Percentiles rank a stretch among this genome's conserved stretches.
Evolutionary conservation across 2,113 vertebrate species (phyloP).

Genomic region (Ptilonorhynchus violaceus): DNA sequence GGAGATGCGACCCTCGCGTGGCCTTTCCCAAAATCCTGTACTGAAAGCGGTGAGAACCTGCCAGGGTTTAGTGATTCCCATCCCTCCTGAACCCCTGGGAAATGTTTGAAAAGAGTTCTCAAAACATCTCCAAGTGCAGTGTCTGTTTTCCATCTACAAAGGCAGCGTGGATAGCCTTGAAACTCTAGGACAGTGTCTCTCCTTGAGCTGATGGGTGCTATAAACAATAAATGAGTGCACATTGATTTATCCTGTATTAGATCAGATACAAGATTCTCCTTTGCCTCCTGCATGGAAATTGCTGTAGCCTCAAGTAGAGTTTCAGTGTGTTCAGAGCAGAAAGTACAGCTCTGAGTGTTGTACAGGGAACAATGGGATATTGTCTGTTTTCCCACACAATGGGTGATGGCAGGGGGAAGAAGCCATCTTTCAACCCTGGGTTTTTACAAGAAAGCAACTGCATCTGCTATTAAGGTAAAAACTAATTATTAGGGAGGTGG

Average conservation of each 20-base stretch:
- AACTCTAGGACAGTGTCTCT: slow-evolving; percentile 37
- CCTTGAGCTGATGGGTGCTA: slow-evolving; percentile 48
- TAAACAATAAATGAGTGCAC: slow-evolving; percentile 24
- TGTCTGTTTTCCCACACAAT: slow-evolving; percentile 36
- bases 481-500: not conserved
- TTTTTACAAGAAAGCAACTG: slow-evolving; percentile 27
- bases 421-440: slow-evolving; percentile 34
- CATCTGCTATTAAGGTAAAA: slow-evolving; percentile 4
- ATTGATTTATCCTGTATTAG: slow-evolving; percentile 40
- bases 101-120: not conserved
- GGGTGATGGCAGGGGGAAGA: slow-evolving; percentile 31
- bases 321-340: slow-evolving; percentile 45
- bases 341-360: slow-evolving; percentile 21
- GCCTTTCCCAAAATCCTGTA: not conserved
- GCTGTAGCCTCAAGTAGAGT: slow-evolving; percentile 40
- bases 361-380: slow-evolving; percentile 23
- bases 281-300: slow-evolving; percentile 54
- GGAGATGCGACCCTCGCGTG: not conserved
- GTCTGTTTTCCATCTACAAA: not conserved
- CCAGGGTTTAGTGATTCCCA: not conserved
- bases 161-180: slow-evolving; percentile 16
- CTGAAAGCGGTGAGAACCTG: not conserved
- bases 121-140: not conserved
- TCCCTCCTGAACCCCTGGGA: not conserved
- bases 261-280: slow-evolving; percentile 36